Evolutionary conservation across 2,888 invertebrate species (phyloP).

Genomic region (Seladonia tumulorum): DNA sequence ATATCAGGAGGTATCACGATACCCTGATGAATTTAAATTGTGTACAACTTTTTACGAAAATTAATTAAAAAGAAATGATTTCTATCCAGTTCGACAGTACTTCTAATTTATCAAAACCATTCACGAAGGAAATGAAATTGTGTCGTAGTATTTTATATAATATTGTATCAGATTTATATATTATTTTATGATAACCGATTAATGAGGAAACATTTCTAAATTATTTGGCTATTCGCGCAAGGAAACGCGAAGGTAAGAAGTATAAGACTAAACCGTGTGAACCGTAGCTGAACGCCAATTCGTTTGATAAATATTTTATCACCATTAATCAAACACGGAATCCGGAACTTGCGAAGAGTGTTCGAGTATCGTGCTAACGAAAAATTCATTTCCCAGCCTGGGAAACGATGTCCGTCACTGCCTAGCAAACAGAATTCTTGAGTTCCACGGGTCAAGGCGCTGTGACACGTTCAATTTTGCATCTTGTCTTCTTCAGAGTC

Average conservation of each 20-base stretch:
- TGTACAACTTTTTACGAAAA: neutral
- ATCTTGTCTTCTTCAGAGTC: slow-evolving; percentile 33
- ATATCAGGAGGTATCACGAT: too few species aligned
- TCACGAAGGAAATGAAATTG: neutral
- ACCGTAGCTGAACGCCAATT: neutral
- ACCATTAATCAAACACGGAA: slow-evolving; percentile 12
- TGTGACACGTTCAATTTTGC: slow-evolving; percentile 36
- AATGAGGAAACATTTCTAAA: neutral
- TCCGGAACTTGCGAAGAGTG: neutral
- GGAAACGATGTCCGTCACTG: slow-evolving; percentile 2
- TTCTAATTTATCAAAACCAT: neutral
- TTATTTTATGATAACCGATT: neutral
- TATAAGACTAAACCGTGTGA: neutral
- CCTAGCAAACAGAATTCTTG: slow-evolving; percentile 42
- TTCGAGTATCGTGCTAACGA: neutral
- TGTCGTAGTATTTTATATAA: neutral
- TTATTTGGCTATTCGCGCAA: neutral
- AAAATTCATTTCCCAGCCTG: slow-evolving; percentile 13
- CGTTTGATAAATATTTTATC: neutral
- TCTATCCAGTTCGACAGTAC: neutral
- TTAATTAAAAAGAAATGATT: neutral
- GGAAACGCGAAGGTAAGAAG: neutral
- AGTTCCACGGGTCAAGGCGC: neutral
- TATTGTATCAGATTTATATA: neutral
- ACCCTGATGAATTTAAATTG: too few species aligned